Conservation (phyloP, 2,888 invertebrate species). For the Idaea aversata region DNA sequence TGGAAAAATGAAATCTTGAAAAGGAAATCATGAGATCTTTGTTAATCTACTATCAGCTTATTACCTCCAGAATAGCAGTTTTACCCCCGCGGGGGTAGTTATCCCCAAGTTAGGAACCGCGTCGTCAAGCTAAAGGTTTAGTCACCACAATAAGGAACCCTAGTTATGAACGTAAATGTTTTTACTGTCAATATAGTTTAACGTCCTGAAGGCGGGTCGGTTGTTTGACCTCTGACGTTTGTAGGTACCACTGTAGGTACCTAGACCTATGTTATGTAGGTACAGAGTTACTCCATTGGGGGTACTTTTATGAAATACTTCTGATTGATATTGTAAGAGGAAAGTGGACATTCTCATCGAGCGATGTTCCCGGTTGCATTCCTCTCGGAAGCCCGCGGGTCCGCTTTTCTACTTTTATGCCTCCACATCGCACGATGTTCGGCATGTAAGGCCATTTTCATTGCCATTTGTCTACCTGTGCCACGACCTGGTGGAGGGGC, state of each 20-base stretch:
- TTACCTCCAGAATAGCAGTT: too few relatives aligned
- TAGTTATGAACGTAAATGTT: slow-evolving; percentile 30
- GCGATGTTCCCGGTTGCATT: not conserved
- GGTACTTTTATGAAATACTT: not conserved
- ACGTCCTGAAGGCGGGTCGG: not conserved
- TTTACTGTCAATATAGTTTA: slow-evolving; percentile 37
- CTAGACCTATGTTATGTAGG: not conserved
- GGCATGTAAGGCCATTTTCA: too few relatives aligned
- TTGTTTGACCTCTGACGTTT: not conserved
- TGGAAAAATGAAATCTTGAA: too few relatives aligned
- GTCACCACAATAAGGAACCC: slow-evolving; percentile 10
- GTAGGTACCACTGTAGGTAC: too few relatives aligned
- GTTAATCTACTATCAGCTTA: too few relatives aligned
- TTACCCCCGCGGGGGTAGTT: too few relatives aligned
- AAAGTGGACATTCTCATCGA: not conserved
- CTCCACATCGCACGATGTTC: too few relatives aligned
- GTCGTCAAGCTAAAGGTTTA: not conserved
- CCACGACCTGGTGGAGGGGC: too few relatives aligned
- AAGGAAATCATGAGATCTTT: too few relatives aligned
- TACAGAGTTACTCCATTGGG: not conserved
- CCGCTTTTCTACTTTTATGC: too few relatives aligned
- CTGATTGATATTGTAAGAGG: not conserved
- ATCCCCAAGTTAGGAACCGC: not conserved
- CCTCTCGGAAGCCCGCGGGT: too few relatives aligned
- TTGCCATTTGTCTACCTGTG: too few relatives aligned